Evolutionary conservation across 2,113 vertebrate genomes (phyloP), one percentile per base, ranked within the genome.

Genomic region (Acanthisitta chloris): DNA sequence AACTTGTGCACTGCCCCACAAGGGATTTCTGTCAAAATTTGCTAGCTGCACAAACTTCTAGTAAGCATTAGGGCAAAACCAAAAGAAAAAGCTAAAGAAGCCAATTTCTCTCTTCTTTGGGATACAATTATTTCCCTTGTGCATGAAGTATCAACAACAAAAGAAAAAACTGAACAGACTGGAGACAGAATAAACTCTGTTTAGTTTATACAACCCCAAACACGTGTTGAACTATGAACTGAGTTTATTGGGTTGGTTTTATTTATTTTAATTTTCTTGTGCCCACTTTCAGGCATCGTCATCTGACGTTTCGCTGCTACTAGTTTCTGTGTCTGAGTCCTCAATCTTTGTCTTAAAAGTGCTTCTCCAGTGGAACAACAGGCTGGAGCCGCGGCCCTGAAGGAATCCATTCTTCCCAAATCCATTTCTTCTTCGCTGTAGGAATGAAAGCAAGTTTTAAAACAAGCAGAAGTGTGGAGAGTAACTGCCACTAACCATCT

Each of bases 121-220:
- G 99, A 99, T 99, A 98, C 98, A 98, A 98, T 98, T 98, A 98
- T 98, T 99, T 99, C 99, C 98, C 98, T 99, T 99, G 99, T 99
- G 98, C 99, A 99, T 98, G 98, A 99, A 98, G 95, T 97, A 98
- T 97, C 96, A 97, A 97, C 95, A 97, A 97, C 95, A 97, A 98
- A 92, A 97, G 96, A 98, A 98, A 97, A 98, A 98, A 97, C 90
- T 97, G 96, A 97, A 97, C 95, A 98, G 97, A 98, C 97, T 98
- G 98, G 97, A 98, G 97, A 98, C 96, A 96, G 96, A 97, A 97
- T 96, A 98, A 96, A 97, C 96, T 96, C 91, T 83, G 97, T 97
- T 97, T 97, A 96, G 97, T 98, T 97, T 97, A 96, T 97, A 96
- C 96, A 98, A 95, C 97, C 96, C 96, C 95, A 92, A 97, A 97